Conservation (phyloP, 2,113 vertebrate species). For the Nipponia nippon region DNA sequence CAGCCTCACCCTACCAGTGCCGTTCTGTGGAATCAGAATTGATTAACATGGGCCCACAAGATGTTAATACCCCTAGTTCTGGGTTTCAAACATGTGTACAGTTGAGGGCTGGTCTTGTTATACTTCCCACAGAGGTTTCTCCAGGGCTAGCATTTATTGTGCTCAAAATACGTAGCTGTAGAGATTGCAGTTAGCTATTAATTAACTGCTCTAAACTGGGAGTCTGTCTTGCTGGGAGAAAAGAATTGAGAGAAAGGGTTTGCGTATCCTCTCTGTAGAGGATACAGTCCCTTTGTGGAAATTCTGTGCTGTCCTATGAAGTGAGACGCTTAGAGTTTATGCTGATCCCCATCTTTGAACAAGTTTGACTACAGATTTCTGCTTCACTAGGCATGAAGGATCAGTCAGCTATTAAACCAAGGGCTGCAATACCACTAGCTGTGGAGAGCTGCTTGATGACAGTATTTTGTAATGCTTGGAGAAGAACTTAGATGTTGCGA, state of each 20-base stretch:
- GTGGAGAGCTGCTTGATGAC: background rate
- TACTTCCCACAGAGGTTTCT: background rate
- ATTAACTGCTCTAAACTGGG: background rate
- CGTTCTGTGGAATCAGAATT: background rate
- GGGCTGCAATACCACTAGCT: background rate
- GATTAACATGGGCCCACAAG: background rate
- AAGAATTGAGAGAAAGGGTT: background rate
- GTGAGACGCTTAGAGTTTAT: background rate
- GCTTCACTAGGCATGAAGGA: background rate
- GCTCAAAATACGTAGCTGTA: background rate
- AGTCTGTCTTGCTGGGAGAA: background rate
- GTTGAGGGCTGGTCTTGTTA: background rate
- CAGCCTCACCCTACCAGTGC: background rate
- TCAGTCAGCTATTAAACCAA: background rate
- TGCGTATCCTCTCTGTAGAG: background rate
- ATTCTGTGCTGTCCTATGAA: background rate
- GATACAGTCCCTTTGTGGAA: background rate
- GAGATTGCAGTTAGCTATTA: background rate
- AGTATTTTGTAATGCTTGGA: background rate
- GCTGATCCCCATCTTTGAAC: background rate
- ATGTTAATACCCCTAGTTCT: background rate
- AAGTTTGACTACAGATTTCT: constrained; percentile 4
- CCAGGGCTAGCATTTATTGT: background rate
- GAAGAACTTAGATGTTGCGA: background rate
- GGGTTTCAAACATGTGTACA: background rate